phyloP scores from a whole-genome alignment of 2,113 vertebrate genomes.

The Dendropsophus ebraccatus region DNA sequence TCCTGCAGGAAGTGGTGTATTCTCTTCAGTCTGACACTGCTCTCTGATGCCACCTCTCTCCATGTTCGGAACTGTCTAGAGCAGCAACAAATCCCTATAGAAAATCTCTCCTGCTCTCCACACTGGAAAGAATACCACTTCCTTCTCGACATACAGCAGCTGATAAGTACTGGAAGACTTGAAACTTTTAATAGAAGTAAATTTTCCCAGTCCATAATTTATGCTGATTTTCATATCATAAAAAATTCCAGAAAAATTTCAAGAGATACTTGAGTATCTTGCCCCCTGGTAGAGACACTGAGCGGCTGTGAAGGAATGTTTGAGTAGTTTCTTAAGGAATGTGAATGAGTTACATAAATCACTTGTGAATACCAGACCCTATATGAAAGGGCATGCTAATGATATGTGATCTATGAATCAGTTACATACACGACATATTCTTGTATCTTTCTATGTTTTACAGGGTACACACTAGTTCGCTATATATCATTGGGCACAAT shows the following conservation, averaged over 20 bases:
- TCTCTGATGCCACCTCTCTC: no score
- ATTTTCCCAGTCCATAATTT: background rate
- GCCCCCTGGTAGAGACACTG: conserved; percentile 60
- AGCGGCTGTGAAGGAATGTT: conserved; percentile 60
- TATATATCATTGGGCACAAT: background rate
- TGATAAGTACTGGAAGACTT: no score
- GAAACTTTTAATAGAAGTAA: no score
- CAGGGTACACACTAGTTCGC: background rate
- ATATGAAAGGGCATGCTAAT: background rate
- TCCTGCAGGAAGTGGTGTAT: no score
- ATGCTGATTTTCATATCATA: background rate
- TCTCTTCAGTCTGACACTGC: no score
- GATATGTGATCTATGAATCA: background rate
- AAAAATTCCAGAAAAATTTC: background rate
- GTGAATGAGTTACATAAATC: background rate
- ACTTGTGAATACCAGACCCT: background rate
- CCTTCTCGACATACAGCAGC: no score
- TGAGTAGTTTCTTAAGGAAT: background rate
- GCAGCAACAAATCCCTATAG: no score
- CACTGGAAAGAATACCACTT: no score
- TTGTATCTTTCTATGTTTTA: background rate
- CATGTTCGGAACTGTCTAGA: no score
- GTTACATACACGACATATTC: background rate
- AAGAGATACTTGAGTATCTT: conserved; percentile 52
- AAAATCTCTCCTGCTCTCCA: no score